Evolutionary conservation across 1,140 invertebrate genomes (phyloP), one percentile per base, ranked within the genome.

Genomic region (Nephotettix cincticeps): DNA sequence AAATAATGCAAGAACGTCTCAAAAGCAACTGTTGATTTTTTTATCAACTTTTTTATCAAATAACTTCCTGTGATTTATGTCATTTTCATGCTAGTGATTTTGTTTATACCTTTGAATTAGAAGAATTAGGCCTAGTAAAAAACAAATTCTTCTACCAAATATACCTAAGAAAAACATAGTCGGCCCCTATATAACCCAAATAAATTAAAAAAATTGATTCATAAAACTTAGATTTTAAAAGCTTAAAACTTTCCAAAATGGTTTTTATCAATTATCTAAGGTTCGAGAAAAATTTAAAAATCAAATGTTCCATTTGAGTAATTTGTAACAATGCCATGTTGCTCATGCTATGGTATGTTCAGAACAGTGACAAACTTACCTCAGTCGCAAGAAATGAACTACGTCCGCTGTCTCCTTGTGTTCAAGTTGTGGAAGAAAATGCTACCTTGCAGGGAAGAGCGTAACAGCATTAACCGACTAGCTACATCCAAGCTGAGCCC

Each of bases 341-440:
- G n/a, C n/a, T n/a, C n/a, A n/a, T n/a, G n/a, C n/a, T n/a, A n/a
- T n/a, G n/a, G n/a, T n/a, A n/a, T n/a, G n/a, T n/a, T n/a, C n/a
- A 67, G 64, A 23, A 19, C 3, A 2, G 64, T 43, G 19, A 21
- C 27, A 25, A 45, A 1, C 27, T 29, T 43, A 11, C 19, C 64
- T 17, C 51, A 9, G 27, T 23, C 70, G 9, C 29, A 71, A n/a
- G 71, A 73, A 13, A 36, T 74, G 40, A 71, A 71, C 1, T 77
- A 76, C 58, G 70, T 76, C 3, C 58, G 76, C 29, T 76, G 72
- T 21, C 14, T 77, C 0, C 71, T 77, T 1, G 69, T 72, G 2
- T 77, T 76, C 56, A 77, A 77, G 66, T 51, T 77, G 45, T 77
- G 74, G 74, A 76, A 77, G 23, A 69, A 69, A 11, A 43, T 76